Conservation (phyloP, 2,113 vertebrate genomes). For the Erythrocercus mccallii region DNA sequence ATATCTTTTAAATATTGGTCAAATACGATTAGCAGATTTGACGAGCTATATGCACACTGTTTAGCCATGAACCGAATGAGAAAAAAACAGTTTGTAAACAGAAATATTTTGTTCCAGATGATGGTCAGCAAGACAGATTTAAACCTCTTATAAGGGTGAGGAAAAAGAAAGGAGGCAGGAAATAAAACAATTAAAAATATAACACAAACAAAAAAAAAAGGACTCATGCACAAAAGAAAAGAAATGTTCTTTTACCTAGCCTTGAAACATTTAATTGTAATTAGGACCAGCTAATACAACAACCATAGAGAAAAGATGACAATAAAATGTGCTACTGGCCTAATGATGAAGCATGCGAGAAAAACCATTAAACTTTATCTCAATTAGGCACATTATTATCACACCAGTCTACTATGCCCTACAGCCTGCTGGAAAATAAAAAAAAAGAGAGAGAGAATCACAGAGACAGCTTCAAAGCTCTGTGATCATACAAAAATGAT, state of each 20-base stretch:
- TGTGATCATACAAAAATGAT: neutral
- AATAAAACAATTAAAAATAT: neutral
- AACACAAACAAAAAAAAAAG: neutral
- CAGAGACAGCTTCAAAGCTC: neutral
- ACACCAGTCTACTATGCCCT: neutral
- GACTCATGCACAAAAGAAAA: neutral
- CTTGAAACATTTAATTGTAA: conserved; percentile 48
- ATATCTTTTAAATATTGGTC: neutral
- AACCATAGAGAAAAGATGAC: neutral
- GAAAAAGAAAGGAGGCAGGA: neutral
- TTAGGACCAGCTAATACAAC: conserved; percentile 24
- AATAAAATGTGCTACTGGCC: conserved; percentile 6
- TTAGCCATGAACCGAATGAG: neutral
- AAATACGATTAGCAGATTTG: neutral
- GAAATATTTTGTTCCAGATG: neutral
- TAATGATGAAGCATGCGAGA: conserved; percentile 31
- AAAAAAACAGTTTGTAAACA: neutral
- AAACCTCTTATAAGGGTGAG: neutral
- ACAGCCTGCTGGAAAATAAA: neutral
- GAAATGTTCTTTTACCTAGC: neutral
- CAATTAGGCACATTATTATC: conserved; percentile 50
- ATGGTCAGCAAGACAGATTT: neutral
- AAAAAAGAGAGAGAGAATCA: neutral
- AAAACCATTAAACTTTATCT: conserved; percentile 51
- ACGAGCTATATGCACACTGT: neutral